A percentile compares a stretch with the other conserved stretches of the same genome.
Conservation (phyloP, 2,888 invertebrate species). For the Scotopteryx bipunctaria region DNA sequence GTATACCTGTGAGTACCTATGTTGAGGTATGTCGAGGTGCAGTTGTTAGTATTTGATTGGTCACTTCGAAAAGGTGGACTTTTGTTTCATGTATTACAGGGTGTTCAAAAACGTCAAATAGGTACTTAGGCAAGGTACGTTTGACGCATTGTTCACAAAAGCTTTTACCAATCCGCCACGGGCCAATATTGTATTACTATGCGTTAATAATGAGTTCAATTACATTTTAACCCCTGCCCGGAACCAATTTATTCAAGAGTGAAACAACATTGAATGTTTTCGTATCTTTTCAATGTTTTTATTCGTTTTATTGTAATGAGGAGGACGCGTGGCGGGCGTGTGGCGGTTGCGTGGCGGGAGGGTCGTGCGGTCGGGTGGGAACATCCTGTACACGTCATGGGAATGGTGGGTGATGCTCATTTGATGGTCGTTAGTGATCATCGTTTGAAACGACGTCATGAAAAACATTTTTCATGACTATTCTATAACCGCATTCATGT, state of each 20-base stretch:
- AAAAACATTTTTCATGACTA: too few species aligned
- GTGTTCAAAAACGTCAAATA: too few species aligned
- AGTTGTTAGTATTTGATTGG: too few species aligned
- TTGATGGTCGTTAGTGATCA: constrained; percentile 25
- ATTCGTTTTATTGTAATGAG: constrained; percentile 74
- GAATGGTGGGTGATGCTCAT: constrained; percentile 51
- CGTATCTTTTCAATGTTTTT: constrained; percentile 67
- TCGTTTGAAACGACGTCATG: too few species aligned
- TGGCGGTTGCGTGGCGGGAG: constrained; percentile 56
- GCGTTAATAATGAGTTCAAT: constrained; percentile 78
- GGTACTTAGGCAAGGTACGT: too few species aligned
- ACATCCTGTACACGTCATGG: constrained; percentile 74
- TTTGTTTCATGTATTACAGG: too few species aligned
- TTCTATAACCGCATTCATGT: too few species aligned
- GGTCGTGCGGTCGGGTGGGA: constrained; percentile 70
- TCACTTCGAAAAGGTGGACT: too few species aligned
- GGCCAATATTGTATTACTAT: constrained; percentile 36
- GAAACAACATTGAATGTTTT: constrained; percentile 69
- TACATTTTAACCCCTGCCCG: constrained; percentile 74
- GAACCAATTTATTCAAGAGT: constrained; percentile 75
- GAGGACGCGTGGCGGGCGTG: constrained; percentile 53
- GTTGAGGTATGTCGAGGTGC: too few species aligned
- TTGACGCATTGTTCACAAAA: constrained; percentile 4
- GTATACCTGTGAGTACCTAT: too few species aligned
- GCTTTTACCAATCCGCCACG: constrained; percentile 9